phyloP scores from a whole-genome alignment of 2,888 invertebrate genomes.

The Elegia similella region DNA sequence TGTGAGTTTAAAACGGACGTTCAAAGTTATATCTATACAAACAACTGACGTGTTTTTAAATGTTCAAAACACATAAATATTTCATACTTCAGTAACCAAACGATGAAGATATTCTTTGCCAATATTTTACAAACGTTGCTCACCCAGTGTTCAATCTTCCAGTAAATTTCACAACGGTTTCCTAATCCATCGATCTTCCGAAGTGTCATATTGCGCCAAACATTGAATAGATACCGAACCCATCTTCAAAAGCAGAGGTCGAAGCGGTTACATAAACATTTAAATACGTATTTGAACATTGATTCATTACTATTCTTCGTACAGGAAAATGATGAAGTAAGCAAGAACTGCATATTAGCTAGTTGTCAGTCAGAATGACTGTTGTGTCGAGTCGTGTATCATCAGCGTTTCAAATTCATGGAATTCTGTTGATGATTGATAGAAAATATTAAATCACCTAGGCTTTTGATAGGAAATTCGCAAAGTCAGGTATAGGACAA shows the following conservation, averaged over 20 bases:
- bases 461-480: no score
- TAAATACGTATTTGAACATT: not conserved
- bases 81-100: not conserved
- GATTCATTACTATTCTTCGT: not conserved
- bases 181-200: slow-evolving; percentile 6
- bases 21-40: no score
- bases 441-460: no score
- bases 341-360: no score
- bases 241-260: slow-evolving; percentile 3
- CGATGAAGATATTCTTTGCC: not conserved
- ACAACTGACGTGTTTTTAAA: no score
- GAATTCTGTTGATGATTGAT: no score
- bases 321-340: not conserved
- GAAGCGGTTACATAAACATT: not conserved
- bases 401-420: no score
- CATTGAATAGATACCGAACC: not conserved
- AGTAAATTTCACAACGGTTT: not conserved
- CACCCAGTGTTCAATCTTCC: not conserved
- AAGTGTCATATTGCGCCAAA: slow-evolving; percentile 8
- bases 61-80: not conserved
- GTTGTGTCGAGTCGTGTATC: no score
- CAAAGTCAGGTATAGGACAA: no score
- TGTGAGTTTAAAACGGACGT: no score
- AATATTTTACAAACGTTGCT: not conserved
- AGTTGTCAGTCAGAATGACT: no score